These are phyloP conservation scores for Cosmia pyralina DNA, from an alignment of 2,888 invertebrate species.

Conservation along the genomic window DNA sequence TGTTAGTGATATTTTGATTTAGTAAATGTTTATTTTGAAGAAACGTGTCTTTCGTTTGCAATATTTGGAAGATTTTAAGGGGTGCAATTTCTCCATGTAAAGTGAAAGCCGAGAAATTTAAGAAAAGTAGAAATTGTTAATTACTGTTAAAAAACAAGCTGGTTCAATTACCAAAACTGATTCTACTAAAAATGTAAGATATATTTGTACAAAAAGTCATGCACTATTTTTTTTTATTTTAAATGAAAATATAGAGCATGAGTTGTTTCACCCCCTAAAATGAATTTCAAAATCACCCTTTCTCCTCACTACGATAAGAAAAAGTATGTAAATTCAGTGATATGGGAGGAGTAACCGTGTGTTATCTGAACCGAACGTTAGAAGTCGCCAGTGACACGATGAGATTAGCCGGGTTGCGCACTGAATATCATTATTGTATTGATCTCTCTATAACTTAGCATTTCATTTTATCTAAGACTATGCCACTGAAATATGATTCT, in stretches of 20 bases:
- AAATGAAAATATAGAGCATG: too few relatives aligned
- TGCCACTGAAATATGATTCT: neutral
- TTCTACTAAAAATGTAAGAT: neutral
- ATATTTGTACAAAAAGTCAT: neutral
- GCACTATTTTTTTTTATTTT: too few relatives aligned
- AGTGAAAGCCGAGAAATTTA: too few relatives aligned
- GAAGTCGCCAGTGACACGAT: neutral
- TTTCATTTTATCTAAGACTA: neutral
- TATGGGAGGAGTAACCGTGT: neutral
- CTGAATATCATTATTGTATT: conserved; percentile 32
- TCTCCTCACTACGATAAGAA: conserved; percentile 11
- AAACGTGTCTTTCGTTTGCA: neutral
- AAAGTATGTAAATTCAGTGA: conserved; percentile 39
- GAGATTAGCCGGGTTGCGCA: conserved; percentile 10
- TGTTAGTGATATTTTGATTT: conserved; percentile 19
- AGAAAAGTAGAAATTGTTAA: neutral
- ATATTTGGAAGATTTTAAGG: neutral
- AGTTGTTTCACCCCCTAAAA: neutral
- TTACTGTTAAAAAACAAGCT: neutral
- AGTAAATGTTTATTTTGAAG: neutral
- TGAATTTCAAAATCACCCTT: neutral
- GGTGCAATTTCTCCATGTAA: too few relatives aligned
- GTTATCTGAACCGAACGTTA: conserved; percentile 11
- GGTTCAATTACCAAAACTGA: too few relatives aligned
- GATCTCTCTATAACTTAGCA: neutral